A percentile compares a stretch with the other conserved stretches of the same genome.
Evolutionary conservation across 1,140 invertebrate species (phyloP).

Genomic region (Diabrotica undecimpunctata): DNA sequence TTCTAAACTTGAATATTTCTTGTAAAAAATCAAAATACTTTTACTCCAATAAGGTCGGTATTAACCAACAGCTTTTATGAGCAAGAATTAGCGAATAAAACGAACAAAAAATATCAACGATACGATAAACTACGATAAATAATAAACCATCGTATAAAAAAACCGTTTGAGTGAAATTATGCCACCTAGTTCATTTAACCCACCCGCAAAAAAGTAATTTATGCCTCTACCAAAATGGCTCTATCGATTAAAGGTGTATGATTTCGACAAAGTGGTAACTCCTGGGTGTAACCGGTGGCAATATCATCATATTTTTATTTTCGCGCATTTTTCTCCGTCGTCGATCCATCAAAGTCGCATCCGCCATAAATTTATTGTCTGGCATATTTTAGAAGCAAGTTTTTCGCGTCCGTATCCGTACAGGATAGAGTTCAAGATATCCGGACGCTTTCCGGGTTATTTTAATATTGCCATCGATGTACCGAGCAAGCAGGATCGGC

Average conservation of each 20-base stretch:
- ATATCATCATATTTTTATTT: not conserved
- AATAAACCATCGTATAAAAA: too few relatives aligned
- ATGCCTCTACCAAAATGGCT: too few relatives aligned
- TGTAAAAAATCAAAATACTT: too few relatives aligned
- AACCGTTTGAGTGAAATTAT: too few relatives aligned
- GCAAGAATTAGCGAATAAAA: too few relatives aligned
- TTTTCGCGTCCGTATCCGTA: not conserved
- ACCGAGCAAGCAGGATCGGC: not conserved
- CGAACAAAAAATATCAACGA: too few relatives aligned
- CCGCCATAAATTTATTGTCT: conserved; percentile 2
- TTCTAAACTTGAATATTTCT: too few relatives aligned
- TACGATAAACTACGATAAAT: too few relatives aligned
- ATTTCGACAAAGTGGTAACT: not conserved
- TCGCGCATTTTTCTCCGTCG: not conserved
- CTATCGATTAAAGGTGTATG: not conserved
- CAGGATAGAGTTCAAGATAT: conserved; percentile 2
- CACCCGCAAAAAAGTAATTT: too few relatives aligned
- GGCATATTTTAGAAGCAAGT: not conserved
- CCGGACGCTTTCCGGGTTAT: conserved; percentile 1
- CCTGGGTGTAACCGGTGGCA: not conserved
- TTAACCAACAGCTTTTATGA: too few relatives aligned
- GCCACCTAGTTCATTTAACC: too few relatives aligned
- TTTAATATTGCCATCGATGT: not conserved
- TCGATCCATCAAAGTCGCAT: conserved; percentile 1
- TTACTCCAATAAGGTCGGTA: too few relatives aligned